phyloP scores from a whole-genome alignment of 2,797 vertebrate species.

The Passerculus sandwichensis region DNA sequence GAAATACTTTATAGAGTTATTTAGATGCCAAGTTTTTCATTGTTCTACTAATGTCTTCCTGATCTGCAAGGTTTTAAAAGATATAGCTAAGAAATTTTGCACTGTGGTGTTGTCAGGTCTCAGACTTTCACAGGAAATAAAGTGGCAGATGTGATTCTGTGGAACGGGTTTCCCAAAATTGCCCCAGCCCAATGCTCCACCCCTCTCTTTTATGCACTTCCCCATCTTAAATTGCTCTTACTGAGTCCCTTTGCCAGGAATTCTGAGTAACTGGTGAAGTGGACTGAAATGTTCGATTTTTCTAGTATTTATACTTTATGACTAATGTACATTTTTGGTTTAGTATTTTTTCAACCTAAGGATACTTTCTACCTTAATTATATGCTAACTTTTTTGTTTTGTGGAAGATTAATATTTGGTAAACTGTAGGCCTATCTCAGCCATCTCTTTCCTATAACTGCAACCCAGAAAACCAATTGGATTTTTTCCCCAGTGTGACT shows the following conservation, averaged over 20 bases:
- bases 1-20: slow-evolving; percentile 7
- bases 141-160: neutral
- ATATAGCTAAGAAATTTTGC: neutral
- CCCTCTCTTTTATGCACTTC: neutral
- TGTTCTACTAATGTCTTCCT: slow-evolving; percentile 39
- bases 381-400: neutral
- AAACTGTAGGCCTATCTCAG: neutral
- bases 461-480: neutral
- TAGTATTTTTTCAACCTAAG: neutral
- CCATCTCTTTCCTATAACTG: neutral
- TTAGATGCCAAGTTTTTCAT: slow-evolving; percentile 26
- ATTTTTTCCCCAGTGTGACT: neutral
- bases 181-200: neutral
- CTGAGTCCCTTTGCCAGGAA: neutral
- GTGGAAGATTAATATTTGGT: neutral
- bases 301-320: neutral
- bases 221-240: neutral
- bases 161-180: neutral
- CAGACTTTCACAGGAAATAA: neutral
- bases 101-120: neutral
- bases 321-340: neutral
- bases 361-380: neutral
- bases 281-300: neutral
- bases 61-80: slow-evolving; percentile 18
- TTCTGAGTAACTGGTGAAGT: neutral